Percentiles rank a stretch among this genome's conserved stretches.
Evolutionary conservation across 2,888 invertebrate species (phyloP).

Genomic region (Chrysopilus asiliformis): DNA sequence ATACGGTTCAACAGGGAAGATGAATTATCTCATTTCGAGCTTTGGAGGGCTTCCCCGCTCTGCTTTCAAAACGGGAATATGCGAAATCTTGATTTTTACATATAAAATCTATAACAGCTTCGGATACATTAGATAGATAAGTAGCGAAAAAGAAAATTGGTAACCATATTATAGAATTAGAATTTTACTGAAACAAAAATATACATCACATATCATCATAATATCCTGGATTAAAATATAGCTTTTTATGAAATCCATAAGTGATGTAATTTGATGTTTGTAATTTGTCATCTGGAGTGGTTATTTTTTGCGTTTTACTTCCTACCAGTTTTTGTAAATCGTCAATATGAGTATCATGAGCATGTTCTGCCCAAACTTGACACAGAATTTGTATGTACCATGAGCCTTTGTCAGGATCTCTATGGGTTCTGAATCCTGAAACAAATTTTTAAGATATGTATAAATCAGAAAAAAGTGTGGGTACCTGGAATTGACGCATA

Average conservation of each 20-base stretch:
- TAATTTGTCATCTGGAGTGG: slow-evolving; percentile 27
- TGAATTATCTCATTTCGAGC: too few relatives aligned
- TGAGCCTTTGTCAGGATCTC: slow-evolving; percentile 45
- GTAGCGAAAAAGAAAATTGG: too few relatives aligned
- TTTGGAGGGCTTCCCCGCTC: too few relatives aligned
- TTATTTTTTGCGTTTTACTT: slow-evolving; percentile 32
- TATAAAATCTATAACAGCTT: too few relatives aligned
- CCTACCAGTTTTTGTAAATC: slow-evolving; percentile 52
- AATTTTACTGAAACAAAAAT: too few relatives aligned
- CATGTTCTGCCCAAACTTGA: slow-evolving; percentile 47
- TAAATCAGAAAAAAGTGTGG: neutral
- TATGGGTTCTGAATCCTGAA: slow-evolving; percentile 34
- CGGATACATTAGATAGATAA: too few relatives aligned
- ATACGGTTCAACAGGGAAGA: too few relatives aligned
- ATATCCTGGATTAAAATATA: slow-evolving; percentile 54
- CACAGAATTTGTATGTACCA: slow-evolving; percentile 61
- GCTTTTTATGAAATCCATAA: slow-evolving; percentile 49
- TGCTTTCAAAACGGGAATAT: too few relatives aligned
- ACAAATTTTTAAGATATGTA: slow-evolving; percentile 3
- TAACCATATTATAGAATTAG: too few relatives aligned
- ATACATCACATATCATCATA: too few relatives aligned
- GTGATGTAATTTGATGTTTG: slow-evolving; percentile 52
- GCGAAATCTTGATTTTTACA: too few relatives aligned
- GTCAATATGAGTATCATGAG: slow-evolving; percentile 49
- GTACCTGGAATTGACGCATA: slow-evolving; percentile 47